These are phyloP conservation scores for Nudaria mundana DNA, from an alignment of 2,888 invertebrate genomes.

Conservation along the genomic window DNA sequence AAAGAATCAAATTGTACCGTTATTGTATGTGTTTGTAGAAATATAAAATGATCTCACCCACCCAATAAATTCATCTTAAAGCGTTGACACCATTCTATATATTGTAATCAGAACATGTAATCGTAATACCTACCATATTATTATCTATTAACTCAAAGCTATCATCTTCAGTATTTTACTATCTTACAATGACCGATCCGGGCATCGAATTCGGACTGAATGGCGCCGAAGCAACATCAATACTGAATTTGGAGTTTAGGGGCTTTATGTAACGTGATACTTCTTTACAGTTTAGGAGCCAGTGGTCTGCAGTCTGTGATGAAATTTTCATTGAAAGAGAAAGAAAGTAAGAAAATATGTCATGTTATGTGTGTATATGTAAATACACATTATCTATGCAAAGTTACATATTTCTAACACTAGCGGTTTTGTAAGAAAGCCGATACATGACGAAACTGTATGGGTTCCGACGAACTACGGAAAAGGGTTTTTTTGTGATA, in stretches of 20 bases:
- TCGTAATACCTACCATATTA: background rate
- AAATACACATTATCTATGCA: no score
- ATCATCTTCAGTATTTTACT: slow-evolving; percentile 17
- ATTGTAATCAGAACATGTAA: background rate
- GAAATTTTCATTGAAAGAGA: background rate
- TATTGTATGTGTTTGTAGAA: no score
- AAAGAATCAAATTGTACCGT: no score
- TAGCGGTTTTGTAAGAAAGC: no score
- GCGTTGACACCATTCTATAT: background rate
- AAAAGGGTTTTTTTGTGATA: no score
- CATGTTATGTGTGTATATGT: no score
- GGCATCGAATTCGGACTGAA: slow-evolving; percentile 19
- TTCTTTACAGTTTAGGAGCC: background rate
- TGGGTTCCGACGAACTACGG: no score
- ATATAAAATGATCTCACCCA: no score
- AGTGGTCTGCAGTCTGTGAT: background rate
- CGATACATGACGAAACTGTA: no score
- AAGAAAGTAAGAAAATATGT: no score
- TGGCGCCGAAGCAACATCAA: slow-evolving; percentile 22
- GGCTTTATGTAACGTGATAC: slow-evolving; percentile 15
- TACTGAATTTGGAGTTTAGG: slow-evolving; percentile 20
- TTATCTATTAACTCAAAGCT: slow-evolving; percentile 8
- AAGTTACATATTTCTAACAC: no score
- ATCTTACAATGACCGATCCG: slow-evolving; percentile 8
- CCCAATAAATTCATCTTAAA: no score